A percentile compares a stretch with the other conserved stretches of the same genome.
These are phyloP conservation scores for Drosophila kuntzei DNA, from an alignment of 2,888 invertebrate genomes.

Conservation along the genomic window DNA sequence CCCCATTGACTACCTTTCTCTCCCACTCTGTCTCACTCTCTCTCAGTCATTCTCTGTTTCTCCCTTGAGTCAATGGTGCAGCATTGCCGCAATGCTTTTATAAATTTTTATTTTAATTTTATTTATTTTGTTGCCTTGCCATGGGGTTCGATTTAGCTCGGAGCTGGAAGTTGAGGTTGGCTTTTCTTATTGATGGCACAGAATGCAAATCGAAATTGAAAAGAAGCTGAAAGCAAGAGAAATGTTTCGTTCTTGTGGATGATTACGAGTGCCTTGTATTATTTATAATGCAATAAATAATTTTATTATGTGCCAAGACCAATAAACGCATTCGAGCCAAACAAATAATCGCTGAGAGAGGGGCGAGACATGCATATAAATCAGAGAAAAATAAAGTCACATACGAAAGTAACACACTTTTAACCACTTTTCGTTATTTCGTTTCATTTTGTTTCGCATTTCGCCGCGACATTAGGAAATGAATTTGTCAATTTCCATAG, in stretches of 20 bases:
- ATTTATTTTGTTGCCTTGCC: conserved; percentile 61
- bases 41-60: not conserved
- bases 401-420: conserved; percentile 19
- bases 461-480: conserved; percentile 56
- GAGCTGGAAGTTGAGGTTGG: conserved; percentile 5
- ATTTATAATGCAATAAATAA: conserved; percentile 80
- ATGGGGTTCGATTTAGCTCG: conserved; percentile 16
- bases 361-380: conserved; percentile 59
- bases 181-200: conserved; percentile 59
- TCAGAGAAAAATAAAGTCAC: conserved; percentile 46
- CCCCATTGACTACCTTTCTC: not conserved
- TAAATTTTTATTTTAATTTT: conserved; percentile 72
- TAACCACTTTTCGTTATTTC: conserved; percentile 18
- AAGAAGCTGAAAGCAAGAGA: conserved; percentile 41
- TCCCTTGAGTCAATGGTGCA: conserved; percentile 14
- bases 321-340: conserved; percentile 65
- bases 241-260: conserved; percentile 41
- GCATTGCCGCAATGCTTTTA: conserved; percentile 45
- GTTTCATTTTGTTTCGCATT: conserved; percentile 15
- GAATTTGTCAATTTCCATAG: conserved; percentile 48
- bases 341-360: conserved; percentile 63
- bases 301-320: conserved; percentile 74
- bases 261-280: conserved; percentile 65
- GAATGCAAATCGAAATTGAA: conserved; percentile 74
- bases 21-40: not conserved